These are phyloP conservation scores for Triops cancriformis DNA, from an alignment of 1,140 invertebrate species.

Conservation along the genomic window DNA sequence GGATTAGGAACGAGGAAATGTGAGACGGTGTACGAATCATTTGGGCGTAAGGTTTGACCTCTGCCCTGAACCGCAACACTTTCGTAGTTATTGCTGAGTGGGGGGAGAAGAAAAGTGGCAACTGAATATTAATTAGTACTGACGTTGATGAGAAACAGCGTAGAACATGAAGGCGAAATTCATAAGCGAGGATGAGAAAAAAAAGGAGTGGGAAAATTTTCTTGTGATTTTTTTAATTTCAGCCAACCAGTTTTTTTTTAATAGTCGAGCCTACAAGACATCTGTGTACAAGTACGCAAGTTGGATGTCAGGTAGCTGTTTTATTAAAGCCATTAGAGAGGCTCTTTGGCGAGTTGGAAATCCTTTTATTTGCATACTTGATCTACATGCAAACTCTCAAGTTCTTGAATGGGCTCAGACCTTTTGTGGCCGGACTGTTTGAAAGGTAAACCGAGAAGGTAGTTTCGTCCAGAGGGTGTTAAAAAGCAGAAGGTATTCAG, in stretches of 20 bases:
- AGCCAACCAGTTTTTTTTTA: background rate
- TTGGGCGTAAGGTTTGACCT: background rate
- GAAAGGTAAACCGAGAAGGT: background rate
- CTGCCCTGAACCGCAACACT: background rate
- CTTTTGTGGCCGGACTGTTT: background rate
- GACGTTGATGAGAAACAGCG: conserved; percentile 1
- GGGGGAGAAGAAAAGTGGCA: background rate
- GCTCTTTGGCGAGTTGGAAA: background rate
- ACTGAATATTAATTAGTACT: background rate
- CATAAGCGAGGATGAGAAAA: background rate
- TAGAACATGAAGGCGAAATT: background rate
- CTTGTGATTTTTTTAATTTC: background rate
- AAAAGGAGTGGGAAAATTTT: background rate
- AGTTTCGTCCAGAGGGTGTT: background rate
- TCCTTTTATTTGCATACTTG: background rate
- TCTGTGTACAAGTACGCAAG: background rate
- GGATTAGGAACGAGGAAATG: background rate
- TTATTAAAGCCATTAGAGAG: background rate
- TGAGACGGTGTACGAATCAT: background rate
- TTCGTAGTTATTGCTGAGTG: background rate
- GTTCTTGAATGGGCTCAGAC: background rate
- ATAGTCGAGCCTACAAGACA: background rate
- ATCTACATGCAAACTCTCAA: background rate
- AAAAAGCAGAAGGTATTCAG: background rate
- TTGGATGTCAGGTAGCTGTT: background rate